Evolutionary conservation across 1,140 invertebrate genomes (phyloP), one percentile per base, ranked within the genome.

Genomic region (Kradibia gibbosae): DNA sequence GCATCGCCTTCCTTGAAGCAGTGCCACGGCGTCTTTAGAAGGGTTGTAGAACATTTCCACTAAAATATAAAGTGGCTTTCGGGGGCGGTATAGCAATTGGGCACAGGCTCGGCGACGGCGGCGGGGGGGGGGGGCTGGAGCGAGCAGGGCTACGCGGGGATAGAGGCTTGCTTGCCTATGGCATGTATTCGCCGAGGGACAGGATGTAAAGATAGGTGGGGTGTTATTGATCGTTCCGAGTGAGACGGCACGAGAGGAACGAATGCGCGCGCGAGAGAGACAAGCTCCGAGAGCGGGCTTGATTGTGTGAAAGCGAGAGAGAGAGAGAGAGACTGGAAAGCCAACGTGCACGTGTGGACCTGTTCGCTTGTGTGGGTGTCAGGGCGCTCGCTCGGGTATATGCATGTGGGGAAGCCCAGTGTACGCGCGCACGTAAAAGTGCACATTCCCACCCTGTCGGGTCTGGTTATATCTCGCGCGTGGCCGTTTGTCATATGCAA

Each of bases 21-120:
- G 83, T 85, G 86, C 86, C 84, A 86, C 81, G 83, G 87, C 87
- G 87, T 89, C 85, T 86, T 88, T 85, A 84, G 81, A 87, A 88
- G 88, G 88, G 88, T 88, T 89, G 89, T 89, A 89, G 86, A 89
- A 90, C 88, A 89, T 87, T 89, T 87, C 87, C 88, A 90, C 89
- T 90, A 89, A 90, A 90, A 90, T 90, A 90, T 90, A 89, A 90
- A 90, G 89, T 90, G 89, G 87, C 87, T 89, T 89, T 88, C 82
- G 86, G 88, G 75, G 87, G 86, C 89, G 86, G 88, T 88, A 89
- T 89, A 88, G 88, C 89, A 89, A 89, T 89, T 84, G 88, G 67
- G 70, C 31, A 71, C 1, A 17, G 31, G 17, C 45, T 48, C 45
- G 45, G 86, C 86, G 87, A 87, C 86, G 86, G 87, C 84, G 84